A percentile compares a stretch with the other conserved stretches of the same genome.
Conservation (phyloP, 2,888 invertebrate genomes). For the Poecilus cupreus region DNA sequence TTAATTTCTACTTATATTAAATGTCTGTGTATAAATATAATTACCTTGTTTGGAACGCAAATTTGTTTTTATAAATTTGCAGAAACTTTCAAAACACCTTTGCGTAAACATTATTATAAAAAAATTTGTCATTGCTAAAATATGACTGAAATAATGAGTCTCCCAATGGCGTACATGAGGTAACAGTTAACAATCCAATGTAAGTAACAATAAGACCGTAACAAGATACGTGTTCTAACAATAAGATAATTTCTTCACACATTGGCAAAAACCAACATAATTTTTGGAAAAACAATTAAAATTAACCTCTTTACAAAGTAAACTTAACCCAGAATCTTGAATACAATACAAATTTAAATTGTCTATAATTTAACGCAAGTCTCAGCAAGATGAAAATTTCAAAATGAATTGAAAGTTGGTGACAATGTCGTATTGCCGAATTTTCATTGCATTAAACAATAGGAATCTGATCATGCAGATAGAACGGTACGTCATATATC, state of each 20-base stretch:
- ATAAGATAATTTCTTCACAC: slow-evolving; percentile 45
- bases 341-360: slow-evolving; percentile 35
- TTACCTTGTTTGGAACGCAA: neutral
- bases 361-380: slow-evolving; percentile 39
- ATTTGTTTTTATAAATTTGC: neutral
- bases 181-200: slow-evolving; percentile 24
- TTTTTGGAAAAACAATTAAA: slow-evolving; percentile 31
- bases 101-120: slow-evolving; percentile 28
- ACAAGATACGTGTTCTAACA: slow-evolving; percentile 3
- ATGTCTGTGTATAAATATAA: slow-evolving; percentile 19
- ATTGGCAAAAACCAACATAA: slow-evolving; percentile 35
- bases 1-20: slow-evolving; percentile 3
- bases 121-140: slow-evolving; percentile 23
- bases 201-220: slow-evolving; percentile 30
- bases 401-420: neutral
- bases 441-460: neutral
- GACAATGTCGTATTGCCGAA: neutral
- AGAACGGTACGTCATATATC: too few species aligned
- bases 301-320: slow-evolving; percentile 33
- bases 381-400: neutral
- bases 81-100: slow-evolving; percentile 25
- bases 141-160: slow-evolving; percentile 33
- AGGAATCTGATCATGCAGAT: too few species aligned
- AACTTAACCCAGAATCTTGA: slow-evolving; percentile 43
- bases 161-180: neutral